Percentiles rank a stretch among this genome's conserved stretches.
Evolutionary conservation across 35 echinoderm and acorn worm genomes (phyloP).

Genomic region (Acanthaster planci): DNA sequence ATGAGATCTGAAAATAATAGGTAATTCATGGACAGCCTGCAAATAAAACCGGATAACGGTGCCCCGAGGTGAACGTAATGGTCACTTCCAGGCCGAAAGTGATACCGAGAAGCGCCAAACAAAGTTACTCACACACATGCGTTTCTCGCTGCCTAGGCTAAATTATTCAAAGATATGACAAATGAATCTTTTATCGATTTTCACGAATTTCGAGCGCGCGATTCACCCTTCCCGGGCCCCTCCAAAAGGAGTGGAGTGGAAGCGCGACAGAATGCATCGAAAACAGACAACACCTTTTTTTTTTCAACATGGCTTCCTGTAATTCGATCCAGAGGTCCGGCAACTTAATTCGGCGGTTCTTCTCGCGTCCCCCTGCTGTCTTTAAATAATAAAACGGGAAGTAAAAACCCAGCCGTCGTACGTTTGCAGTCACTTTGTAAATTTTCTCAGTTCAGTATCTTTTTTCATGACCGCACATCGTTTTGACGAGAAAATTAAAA

Average conservation of each 20-base stretch:
- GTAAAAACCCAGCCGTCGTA: background rate
- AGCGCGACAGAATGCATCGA: background rate
- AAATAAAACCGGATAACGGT: too few species aligned
- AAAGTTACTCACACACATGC: background rate
- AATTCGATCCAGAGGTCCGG: conserved; percentile 10
- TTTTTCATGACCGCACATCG: too few species aligned
- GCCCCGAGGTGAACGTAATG: too few species aligned
- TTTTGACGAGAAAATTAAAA: too few species aligned
- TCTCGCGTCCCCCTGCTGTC: background rate
- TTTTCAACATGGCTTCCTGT: conserved; percentile 5
- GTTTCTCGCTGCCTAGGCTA: background rate
- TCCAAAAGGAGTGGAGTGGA: background rate
- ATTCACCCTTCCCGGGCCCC: background rate
- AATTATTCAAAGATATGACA: background rate
- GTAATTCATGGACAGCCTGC: too few species aligned
- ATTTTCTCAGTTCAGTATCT: too few species aligned
- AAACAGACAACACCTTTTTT: background rate
- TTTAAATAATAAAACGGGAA: conserved; percentile 3
- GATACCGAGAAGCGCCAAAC: background rate
- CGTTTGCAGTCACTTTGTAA: too few species aligned
- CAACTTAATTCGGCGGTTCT: background rate
- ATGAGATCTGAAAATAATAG: too few species aligned
- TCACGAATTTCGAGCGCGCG: too few species aligned
- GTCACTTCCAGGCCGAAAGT: background rate
- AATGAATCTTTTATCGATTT: conserved; percentile 11